Base-by-base conservation (phyloP, 92 coral and sea anemone genomes). In the Phenganax subtilis region DNA sequence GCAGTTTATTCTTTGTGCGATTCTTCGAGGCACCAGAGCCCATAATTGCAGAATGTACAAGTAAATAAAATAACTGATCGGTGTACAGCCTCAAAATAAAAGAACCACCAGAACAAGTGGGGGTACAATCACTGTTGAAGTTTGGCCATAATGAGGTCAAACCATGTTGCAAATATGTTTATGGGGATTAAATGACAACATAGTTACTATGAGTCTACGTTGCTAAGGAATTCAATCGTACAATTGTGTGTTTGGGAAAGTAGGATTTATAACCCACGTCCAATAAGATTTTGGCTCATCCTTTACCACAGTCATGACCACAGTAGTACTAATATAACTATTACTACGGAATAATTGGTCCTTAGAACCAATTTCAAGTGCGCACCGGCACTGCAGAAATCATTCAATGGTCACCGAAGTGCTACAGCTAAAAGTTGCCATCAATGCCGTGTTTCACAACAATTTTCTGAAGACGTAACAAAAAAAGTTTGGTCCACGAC, bases 11-110 rank as follows among this genome's bases (percentile, higher is more conserved):
- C 30, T 96, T 93, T 54, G 88, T 86, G 63, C 81, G 80, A 58
- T 87, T 87, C 84, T 91, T 93, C 6, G 98, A 93, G 15, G 90
- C 97, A 55, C 90, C 82, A 6, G 90, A 90, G 71, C 98, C 98
- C 98, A 93, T 93, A 27, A 2, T 44, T 15, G 30, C 4, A 16
- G 1, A 57, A 51, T 66, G 51, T 17, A 75, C 51, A 81, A 81
- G 8, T 17, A 20, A 20, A 20, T 20, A 20, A 20, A 20, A 20
- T 20, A 20, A 61, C 63, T 6, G 52, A 11, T 8, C 12, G 6
- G 9, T 64, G 10, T 53, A 75, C 15, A 54, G 31, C 80, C 20
- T 68, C 57, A n/a, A 75, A 75, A 55, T 75, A 52, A 53, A 73
- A 73, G 29, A 15, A 28, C 7, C n/a, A 27, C 29, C 61, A 51